phyloP scores from a whole-genome alignment of 2,888 invertebrate species.

The Mycalesis mineus region DNA sequence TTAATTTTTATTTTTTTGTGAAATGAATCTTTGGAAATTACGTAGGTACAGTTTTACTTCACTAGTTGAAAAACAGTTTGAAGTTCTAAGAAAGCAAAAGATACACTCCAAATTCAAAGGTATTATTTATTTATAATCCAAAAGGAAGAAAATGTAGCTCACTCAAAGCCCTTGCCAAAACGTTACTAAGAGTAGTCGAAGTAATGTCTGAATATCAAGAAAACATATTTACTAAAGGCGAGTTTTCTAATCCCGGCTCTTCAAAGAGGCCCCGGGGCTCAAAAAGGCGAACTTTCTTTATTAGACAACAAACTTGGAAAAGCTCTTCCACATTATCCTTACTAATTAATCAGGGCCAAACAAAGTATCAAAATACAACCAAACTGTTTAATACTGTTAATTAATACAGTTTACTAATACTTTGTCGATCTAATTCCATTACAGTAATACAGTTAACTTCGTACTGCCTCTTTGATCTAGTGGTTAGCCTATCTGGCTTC shows the following conservation, averaged over 20 bases:
- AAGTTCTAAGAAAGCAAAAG: too few relatives aligned
- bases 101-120: too few relatives aligned
- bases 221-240: conserved; percentile 30
- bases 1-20: too few relatives aligned
- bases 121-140: too few relatives aligned
- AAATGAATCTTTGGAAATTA: too few relatives aligned
- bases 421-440: neutral
- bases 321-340: conserved; percentile 66
- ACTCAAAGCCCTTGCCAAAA: neutral
- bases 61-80: too few relatives aligned
- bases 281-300: conserved; percentile 57
- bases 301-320: conserved; percentile 56
- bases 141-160: neutral
- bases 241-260: conserved; percentile 53
- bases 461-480: too few relatives aligned
- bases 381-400: conserved; percentile 27
- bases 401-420: conserved; percentile 14
- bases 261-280: conserved; percentile 47
- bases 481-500: too few relatives aligned
- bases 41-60: too few relatives aligned
- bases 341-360: conserved; percentile 72
- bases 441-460: neutral
- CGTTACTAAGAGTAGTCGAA: conserved; percentile 7
- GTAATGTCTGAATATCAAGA: conserved; percentile 16
- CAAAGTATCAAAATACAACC: conserved; percentile 64